phyloP scores from a whole-genome alignment of 1,140 invertebrate species.

The Ceratosolen fusciceps region DNA sequence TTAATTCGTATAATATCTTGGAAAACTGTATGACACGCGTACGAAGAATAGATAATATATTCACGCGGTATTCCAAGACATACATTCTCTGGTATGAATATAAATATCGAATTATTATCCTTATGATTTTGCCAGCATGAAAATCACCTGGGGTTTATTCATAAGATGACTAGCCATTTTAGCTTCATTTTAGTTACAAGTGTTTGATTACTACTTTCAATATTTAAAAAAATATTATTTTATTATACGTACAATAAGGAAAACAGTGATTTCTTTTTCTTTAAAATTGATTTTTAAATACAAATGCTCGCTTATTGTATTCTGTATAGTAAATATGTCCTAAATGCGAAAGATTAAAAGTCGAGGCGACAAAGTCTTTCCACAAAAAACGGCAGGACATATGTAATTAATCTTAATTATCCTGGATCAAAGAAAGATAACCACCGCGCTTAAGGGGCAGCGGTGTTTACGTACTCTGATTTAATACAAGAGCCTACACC shows the following conservation, averaged over 20 bases:
- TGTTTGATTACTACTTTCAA: not conserved
- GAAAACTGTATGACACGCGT: slow-evolving; percentile 28
- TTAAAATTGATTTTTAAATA: no score
- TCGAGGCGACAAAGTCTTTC: not conserved
- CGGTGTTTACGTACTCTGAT: slow-evolving; percentile 18
- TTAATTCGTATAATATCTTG: slow-evolving; percentile 32
- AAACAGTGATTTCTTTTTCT: no score
- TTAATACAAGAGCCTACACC: slow-evolving; percentile 16
- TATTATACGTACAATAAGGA: no score
- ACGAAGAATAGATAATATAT: slow-evolving; percentile 5
- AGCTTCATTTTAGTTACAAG: not conserved
- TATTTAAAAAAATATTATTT: no score
- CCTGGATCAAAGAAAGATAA: slow-evolving; percentile 37
- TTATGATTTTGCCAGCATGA: not conserved
- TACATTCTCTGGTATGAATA: not conserved
- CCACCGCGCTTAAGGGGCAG: not conserved
- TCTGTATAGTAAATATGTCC: no score
- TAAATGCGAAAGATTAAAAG: not conserved
- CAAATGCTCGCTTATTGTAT: no score
- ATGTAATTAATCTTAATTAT: slow-evolving; percentile 43
- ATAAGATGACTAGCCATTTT: not conserved
- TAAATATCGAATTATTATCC: not conserved
- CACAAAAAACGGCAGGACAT: slow-evolving; percentile 16
- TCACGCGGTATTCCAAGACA: not conserved
- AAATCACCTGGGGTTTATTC: not conserved